Percentiles rank a stretch among this genome's conserved stretches.
Conservation (phyloP, 1,140 invertebrate genomes). For the Drosophila virilis region DNA sequence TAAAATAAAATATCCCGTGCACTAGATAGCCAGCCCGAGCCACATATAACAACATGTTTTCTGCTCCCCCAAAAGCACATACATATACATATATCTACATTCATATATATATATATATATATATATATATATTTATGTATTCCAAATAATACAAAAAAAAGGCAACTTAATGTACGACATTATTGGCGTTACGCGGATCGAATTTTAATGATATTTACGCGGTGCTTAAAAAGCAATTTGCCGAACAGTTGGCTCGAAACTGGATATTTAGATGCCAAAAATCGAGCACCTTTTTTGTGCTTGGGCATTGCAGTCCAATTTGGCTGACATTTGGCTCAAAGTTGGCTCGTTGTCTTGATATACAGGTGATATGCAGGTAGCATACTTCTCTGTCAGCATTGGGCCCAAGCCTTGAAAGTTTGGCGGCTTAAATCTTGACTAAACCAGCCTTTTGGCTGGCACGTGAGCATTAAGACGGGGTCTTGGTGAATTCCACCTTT, state of each 20-base stretch:
- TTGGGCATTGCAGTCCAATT: constrained; percentile 26
- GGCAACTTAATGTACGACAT: constrained; percentile 71
- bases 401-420: too few species aligned
- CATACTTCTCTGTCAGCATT: too few species aligned
- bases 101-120: constrained; percentile 23
- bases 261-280: constrained; percentile 29
- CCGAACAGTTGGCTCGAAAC: constrained; percentile 17
- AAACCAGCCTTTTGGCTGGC: too few species aligned
- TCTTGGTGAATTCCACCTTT: too few species aligned
- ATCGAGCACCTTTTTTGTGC: constrained; percentile 32
- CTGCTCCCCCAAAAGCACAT: constrained; percentile 9
- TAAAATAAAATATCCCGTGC: constrained; percentile 59
- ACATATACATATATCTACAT: constrained; percentile 5
- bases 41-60: constrained; percentile 49
- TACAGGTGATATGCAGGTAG: neutral
- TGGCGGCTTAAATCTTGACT: too few species aligned
- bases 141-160: constrained; percentile 30
- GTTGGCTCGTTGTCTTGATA: neutral
- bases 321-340: constrained; percentile 34
- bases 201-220: constrained; percentile 59
- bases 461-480: too few species aligned
- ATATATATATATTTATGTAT: constrained; percentile 10
- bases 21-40: constrained; percentile 38
- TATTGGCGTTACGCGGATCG: constrained; percentile 61
- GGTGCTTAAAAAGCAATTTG: constrained; percentile 65